These are phyloP conservation scores for Sebastes oblongus DNA, from an alignment of 2,797 vertebrate genomes.

Conservation along the genomic window DNA sequence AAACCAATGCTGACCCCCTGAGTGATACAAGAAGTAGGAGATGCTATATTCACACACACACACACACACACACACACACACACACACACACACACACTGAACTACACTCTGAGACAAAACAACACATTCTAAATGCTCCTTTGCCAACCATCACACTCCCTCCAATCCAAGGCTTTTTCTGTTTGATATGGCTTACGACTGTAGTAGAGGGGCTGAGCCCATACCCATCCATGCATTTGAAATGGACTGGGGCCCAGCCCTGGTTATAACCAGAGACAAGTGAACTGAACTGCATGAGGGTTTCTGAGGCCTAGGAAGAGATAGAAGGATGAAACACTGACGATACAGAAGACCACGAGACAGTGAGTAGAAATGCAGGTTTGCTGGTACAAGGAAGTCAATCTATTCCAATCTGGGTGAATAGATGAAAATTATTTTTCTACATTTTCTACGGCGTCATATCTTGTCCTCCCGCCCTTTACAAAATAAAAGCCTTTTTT, in stretches of 20 bases:
- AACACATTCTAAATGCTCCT: conserved; percentile 65
- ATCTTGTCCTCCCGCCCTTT: neutral
- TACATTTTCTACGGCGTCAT: neutral
- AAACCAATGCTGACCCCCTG: conserved; percentile 62
- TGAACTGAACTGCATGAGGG: conserved; percentile 71
- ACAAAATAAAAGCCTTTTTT: neutral
- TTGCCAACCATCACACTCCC: conserved; percentile 53
- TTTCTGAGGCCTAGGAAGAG: conserved; percentile 67
- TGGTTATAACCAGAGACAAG: conserved; percentile 61
- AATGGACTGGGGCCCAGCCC: conserved; percentile 42
- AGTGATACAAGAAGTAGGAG: conserved; percentile 77
- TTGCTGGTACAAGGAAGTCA: neutral
- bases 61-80: too few relatives aligned
- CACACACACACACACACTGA: neutral
- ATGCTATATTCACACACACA: conserved; percentile 20
- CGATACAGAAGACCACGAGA: conserved; percentile 44
- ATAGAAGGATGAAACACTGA: conserved; percentile 63
- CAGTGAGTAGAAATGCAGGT: conserved; percentile 4
- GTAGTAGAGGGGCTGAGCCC: conserved; percentile 47
- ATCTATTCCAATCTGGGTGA: conserved; percentile 3
- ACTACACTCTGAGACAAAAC: conserved; percentile 47
- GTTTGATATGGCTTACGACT: conserved; percentile 80
- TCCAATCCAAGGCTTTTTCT: conserved; percentile 70
- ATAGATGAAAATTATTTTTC: neutral
- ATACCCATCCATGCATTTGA: conserved; percentile 21